A percentile compares a stretch with the other conserved stretches of the same genome.
Conservation (phyloP, 2,797 vertebrate genomes). For the Acanthurus lineatus region DNA sequence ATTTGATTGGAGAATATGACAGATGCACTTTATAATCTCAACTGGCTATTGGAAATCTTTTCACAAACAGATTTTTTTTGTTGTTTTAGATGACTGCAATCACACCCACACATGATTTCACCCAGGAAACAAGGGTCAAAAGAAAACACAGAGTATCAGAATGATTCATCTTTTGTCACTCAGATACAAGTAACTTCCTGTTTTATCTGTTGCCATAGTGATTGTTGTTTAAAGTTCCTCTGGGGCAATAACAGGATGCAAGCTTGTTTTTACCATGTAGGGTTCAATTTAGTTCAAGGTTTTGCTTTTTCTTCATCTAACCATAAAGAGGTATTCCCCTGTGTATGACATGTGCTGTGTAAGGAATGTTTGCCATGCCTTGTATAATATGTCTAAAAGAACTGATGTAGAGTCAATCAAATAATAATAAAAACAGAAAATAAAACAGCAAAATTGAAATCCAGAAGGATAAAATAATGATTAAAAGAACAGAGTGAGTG, state of each 20-base stretch:
- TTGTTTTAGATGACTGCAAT: neutral
- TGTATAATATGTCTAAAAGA: neutral
- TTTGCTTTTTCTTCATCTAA: neutral
- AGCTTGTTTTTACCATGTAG: neutral
- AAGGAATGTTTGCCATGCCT: neutral
- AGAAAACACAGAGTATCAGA: neutral
- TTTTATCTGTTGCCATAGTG: constrained; percentile 61
- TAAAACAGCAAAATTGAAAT: neutral
- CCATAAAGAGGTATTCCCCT: neutral
- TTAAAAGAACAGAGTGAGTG: constrained; percentile 7
- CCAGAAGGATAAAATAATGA: neutral
- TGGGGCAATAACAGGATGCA: constrained; percentile 15
- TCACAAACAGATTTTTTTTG: neutral
- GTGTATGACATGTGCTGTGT: neutral
- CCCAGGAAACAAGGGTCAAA: neutral
- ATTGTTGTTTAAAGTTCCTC: constrained; percentile 34
- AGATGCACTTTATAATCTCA: neutral
- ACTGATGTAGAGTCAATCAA: constrained; percentile 2
- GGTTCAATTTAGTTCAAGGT: neutral
- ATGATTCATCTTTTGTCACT: constrained; percentile 23
- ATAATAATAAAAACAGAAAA: neutral
- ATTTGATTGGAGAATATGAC: neutral
- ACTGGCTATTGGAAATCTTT: neutral
- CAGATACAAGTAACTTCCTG: constrained; percentile 61
- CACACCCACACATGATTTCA: neutral